Evolutionary conservation across 2,113 vertebrate species (phyloP).

Genomic region (Dascyllus trimaculatus): DNA sequence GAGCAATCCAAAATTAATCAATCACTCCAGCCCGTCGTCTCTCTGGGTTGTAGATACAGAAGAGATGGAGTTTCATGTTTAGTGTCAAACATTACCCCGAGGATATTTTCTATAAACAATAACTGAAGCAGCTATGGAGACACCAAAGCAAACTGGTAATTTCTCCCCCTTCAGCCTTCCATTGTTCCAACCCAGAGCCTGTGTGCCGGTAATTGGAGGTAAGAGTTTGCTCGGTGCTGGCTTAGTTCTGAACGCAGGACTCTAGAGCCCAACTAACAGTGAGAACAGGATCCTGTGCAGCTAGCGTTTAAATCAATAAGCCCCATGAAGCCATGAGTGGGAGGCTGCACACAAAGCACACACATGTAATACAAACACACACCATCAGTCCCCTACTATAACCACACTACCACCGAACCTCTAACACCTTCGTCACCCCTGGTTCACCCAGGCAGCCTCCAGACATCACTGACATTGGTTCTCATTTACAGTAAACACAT

Average conservation of each 20-base stretch:
- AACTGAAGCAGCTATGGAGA: slow-evolving; percentile 40
- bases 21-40: slow-evolving; percentile 47
- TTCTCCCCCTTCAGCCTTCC: slow-evolving; percentile 2
- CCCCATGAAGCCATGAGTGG: slow-evolving; percentile 58
- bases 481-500: slow-evolving; percentile 64
- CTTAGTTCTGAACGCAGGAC: slow-evolving; percentile 29
- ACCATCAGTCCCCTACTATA: slow-evolving; percentile 34
- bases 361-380: slow-evolving; percentile 34
- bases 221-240: slow-evolving; percentile 16
- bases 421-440: slow-evolving; percentile 46
- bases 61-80: slow-evolving; percentile 9
- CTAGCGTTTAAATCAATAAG: slow-evolving; percentile 68
- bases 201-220: slow-evolving; percentile 32
- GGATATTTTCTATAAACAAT: slow-evolving; percentile 57
- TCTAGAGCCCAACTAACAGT: slow-evolving; percentile 44
- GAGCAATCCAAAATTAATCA: slow-evolving; percentile 63
- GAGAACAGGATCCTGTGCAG: slow-evolving; percentile 44
- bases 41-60: slow-evolving; percentile 33
- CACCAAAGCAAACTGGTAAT: slow-evolving; percentile 20
- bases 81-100: slow-evolving; percentile 25
- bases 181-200: slow-evolving; percentile 5
- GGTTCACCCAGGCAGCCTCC: slow-evolving; percentile 60
- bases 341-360: slow-evolving; percentile 51
- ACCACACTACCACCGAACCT: slow-evolving; percentile 17
- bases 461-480: slow-evolving; percentile 58